Evolutionary conservation across 2,113 vertebrate genomes (phyloP).

Genomic region (Struthidea cinerea): DNA sequence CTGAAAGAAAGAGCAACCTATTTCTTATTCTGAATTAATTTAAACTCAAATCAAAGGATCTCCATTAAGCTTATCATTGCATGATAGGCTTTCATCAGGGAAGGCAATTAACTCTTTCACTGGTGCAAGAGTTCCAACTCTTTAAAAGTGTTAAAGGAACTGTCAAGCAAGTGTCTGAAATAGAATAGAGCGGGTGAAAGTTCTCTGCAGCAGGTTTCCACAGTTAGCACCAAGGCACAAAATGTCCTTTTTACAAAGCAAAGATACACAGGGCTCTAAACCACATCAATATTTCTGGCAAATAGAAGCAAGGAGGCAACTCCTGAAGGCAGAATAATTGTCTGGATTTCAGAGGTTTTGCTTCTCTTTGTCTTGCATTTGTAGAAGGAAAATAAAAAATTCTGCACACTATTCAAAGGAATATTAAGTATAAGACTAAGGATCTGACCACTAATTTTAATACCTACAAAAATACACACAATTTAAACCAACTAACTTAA

Average conservation of each 20-base stretch:
- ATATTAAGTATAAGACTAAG: background rate
- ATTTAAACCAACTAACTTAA: background rate
- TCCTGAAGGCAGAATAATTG: background rate
- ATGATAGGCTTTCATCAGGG: background rate
- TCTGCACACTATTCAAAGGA: background rate
- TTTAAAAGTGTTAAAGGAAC: background rate
- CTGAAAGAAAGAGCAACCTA: background rate
- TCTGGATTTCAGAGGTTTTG: background rate
- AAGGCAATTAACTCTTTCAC: slow-evolving; percentile 21
- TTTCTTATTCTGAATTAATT: slow-evolving; percentile 40
- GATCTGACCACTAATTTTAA: background rate
- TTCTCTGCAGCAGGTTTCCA: background rate
- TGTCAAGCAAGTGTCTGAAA: background rate
- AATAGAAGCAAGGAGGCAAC: slow-evolving; percentile 2
- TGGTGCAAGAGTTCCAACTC: background rate
- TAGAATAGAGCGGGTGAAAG: background rate
- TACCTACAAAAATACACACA: background rate
- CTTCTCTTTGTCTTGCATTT: background rate
- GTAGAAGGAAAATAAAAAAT: background rate
- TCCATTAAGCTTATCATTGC: background rate
- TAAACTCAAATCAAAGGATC: slow-evolving; percentile 2
- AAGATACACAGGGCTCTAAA: background rate
- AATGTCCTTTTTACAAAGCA: background rate
- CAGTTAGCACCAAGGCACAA: background rate
- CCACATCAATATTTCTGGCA: background rate